These are phyloP conservation scores for Rhinichthys osculus DNA, from an alignment of 2,797 vertebrate genomes.

Conservation along the genomic window DNA sequence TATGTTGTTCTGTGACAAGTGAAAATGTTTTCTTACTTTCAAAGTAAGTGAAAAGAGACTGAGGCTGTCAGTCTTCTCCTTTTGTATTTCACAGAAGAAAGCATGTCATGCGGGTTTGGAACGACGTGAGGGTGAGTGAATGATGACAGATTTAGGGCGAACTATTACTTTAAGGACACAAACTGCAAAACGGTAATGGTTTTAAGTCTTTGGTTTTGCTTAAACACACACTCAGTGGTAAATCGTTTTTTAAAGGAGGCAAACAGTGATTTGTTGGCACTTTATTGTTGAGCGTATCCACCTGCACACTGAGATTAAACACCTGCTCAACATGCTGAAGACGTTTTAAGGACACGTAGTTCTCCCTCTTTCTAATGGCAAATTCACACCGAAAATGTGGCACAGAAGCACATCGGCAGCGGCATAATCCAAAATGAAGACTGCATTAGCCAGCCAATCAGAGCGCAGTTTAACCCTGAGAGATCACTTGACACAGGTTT, in stretches of 20 bases:
- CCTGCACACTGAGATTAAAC: conserved; percentile 3
- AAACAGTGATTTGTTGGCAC: neutral
- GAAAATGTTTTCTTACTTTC: neutral
- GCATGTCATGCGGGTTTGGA: neutral
- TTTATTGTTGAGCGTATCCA: neutral
- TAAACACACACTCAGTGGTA: neutral
- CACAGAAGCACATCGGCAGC: too few species aligned
- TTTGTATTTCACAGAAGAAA: neutral
- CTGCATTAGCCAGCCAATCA: too few species aligned
- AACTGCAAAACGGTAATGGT: neutral
- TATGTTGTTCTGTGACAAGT: neutral
- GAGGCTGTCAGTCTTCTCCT: neutral
- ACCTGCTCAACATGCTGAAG: neutral
- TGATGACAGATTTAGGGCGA: conserved; percentile 31
- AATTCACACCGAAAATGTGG: neutral
- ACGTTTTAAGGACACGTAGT: neutral
- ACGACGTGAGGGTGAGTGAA: neutral
- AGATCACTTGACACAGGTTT: too few species aligned
- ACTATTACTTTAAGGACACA: neutral
- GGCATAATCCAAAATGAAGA: too few species aligned
- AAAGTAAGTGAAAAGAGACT: neutral
- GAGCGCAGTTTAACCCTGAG: too few species aligned
- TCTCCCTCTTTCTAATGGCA: neutral
- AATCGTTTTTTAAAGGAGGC: neutral
- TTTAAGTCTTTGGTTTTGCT: conserved; percentile 15